These are phyloP conservation scores for Temnothorax ravouxi DNA, from an alignment of 2,888 invertebrate genomes.

Conservation along the genomic window DNA sequence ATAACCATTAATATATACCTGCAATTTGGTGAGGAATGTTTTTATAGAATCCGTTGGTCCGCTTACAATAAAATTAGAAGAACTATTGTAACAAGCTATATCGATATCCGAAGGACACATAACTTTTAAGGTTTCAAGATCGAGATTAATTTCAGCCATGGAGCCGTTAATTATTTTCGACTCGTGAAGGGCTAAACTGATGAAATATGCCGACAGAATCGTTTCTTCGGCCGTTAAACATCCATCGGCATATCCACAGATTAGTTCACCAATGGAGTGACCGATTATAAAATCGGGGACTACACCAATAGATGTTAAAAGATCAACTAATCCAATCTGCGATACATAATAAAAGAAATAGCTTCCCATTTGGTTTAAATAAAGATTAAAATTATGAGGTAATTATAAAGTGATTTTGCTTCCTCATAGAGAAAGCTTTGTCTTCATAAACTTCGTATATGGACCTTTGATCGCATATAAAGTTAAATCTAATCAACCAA, in stretches of 20 bases:
- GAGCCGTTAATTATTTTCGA: conserved; percentile 89
- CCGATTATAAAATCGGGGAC: neutral
- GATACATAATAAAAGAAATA: neutral
- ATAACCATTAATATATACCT: conserved; percentile 63
- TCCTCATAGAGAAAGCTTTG: too few relatives aligned
- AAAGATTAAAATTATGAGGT: neutral
- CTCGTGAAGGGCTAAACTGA: conserved; percentile 78
- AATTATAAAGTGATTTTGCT: too few relatives aligned
- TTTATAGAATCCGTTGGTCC: conserved; percentile 92
- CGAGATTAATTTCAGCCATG: conserved; percentile 95
- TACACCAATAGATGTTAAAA: neutral
- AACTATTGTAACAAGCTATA: conserved; percentile 95
- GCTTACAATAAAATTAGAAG: conserved; percentile 95
- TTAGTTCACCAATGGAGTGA: neutral
- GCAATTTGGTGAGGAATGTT: conserved; percentile 89
- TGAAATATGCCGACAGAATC: conserved; percentile 77
- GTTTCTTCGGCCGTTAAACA: conserved; percentile 89
- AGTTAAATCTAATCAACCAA: too few relatives aligned
- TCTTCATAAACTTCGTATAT: too few relatives aligned
- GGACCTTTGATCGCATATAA: too few relatives aligned
- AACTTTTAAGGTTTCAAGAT: conserved; percentile 88
- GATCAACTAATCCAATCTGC: conserved; percentile 88
- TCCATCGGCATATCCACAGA: conserved; percentile 97
- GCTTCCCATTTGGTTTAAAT: neutral
- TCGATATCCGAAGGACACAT: conserved; percentile 92